Evolutionary conservation across 2,888 invertebrate species (phyloP).

Genomic region (Saturnia pavonia): DNA sequence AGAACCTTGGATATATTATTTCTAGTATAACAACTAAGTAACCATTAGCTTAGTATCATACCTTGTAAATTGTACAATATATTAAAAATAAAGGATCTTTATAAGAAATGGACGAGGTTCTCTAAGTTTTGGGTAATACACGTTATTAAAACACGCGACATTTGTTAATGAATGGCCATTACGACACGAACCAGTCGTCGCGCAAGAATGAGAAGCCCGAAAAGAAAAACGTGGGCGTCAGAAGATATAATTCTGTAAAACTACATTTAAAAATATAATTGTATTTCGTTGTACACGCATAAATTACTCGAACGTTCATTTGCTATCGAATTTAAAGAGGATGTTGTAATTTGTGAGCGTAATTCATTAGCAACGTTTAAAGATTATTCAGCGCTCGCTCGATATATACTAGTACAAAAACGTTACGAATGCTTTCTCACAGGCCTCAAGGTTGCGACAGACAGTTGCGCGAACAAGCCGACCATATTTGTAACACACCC

Average conservation of each 20-base stretch:
- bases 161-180: not conserved
- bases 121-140: not conserved
- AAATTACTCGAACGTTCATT: slow-evolving; percentile 22
- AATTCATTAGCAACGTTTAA: slow-evolving; percentile 40
- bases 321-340: slow-evolving; percentile 37
- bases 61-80: slow-evolving; percentile 27
- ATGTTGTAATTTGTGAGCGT: slow-evolving; percentile 48
- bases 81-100: not conserved
- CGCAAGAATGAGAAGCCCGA: slow-evolving; percentile 6
- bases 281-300: not conserved
- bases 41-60: slow-evolving; percentile 47
- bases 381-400: slow-evolving; percentile 47
- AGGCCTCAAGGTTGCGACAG: slow-evolving; percentile 55
- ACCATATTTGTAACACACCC: slow-evolving; percentile 55
- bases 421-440: slow-evolving; percentile 60
- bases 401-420: slow-evolving; percentile 35
- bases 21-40: slow-evolving; percentile 46
- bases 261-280: slow-evolving; percentile 9
- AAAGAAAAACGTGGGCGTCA: slow-evolving; percentile 10
- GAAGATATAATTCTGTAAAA: slow-evolving; percentile 1
- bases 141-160: not conserved
- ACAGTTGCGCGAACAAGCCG: slow-evolving; percentile 54
- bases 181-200: slow-evolving; percentile 7
- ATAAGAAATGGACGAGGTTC: not conserved
- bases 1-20: slow-evolving; percentile 54